Base-by-base conservation (phyloP, 2,888 invertebrate genomes). In the Choreutis nemorana region DNA sequence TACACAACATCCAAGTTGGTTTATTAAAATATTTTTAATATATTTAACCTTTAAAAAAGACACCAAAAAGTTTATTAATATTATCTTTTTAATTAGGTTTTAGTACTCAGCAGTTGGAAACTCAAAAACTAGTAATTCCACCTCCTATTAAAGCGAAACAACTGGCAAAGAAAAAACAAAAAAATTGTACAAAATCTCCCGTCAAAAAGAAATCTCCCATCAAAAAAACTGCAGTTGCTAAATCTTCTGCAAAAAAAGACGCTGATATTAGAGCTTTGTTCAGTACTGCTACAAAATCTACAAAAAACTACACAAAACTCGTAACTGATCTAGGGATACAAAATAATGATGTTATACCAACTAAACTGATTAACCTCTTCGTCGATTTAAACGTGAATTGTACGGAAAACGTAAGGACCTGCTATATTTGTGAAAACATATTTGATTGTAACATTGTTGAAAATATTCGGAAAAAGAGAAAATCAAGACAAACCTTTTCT, bases 201-300 rank as follows among this genome's bases (percentile, higher is more conserved):
- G 13, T 30, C 6, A 52, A 50, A 41, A 12, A 33, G 4, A 68
- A 68, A 48, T 53, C 40, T 28, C 35, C 44, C 23, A 71, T 60
- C 48, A 64, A 54, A 42, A 66, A 61, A 44, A 49, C 48, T 20
- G 68, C 63, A 41, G 11, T 33, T 2, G 6, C 34, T 3, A 73
- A 68, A 44, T 62, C 71, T 7, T 65, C 64, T 1, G 46, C 36
- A 3, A 68, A 72, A 54, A 68, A 60, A 58, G 52, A 82, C 48
- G 71, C 79, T 1, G 84, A 85, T 33, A 83, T 85, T 15, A 60
- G 84, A 49, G 73, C 77, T 27, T 61, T 84, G 35, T 84, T 84
- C 27, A 66, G 70, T 35, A 66, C 70, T 6, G 59, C 58, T 1
- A 75, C 70, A 0, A 79, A 70, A 49, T 70, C 71, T n/a, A 73